Base-by-base conservation (phyloP, 2,888 invertebrate genomes). In the Cosmia pyralina region DNA sequence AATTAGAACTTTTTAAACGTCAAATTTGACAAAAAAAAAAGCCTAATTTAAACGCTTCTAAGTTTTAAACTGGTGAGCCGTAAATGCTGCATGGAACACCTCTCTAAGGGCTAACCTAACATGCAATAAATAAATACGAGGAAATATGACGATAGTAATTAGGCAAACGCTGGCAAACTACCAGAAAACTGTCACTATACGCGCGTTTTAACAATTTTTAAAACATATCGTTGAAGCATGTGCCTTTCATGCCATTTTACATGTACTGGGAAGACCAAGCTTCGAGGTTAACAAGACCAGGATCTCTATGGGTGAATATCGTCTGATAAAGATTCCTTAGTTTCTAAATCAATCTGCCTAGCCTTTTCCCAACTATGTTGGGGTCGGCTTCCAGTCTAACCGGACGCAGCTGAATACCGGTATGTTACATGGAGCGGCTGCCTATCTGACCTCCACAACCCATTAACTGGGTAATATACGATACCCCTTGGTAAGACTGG, bases 101-200 rank as follows among this genome's bases (percentile, higher is more conserved):
- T n/a, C 46, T 50, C 8, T 34, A 55, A 50, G 34, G 76, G 17
- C 38, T 50, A 28, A 44, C n/a, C 38, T 50, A 28, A 44, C 22
- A 41, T 52, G 3, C 28, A 65, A 65, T 48, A 68, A 72, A 59
- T 53, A 50, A 68, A 68, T 28, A 77, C 46, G n/a, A 60, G 64
- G 64, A 70, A 83, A 80, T 17, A 41, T 52, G 22, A 44, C 50
- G 64, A 44, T 34, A 50, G 63, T 63, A 50, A 83, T 83, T 80
- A 81, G 81, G 75, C 70, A 69, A 13, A 68, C 0, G 5, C 57
- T 83, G 81, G 81, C 81, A 19, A 2, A 13, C 2, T 3, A 75
- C 81, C 81, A 81, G 48, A 22, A 7, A 64, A 48, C 65, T 83
- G 80, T 59, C 80, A 69, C 46, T n/a, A 46, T 22, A 4, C 8